These are phyloP conservation scores for Tethea ocularis DNA, from an alignment of 2,888 invertebrate species.

Conservation along the genomic window DNA sequence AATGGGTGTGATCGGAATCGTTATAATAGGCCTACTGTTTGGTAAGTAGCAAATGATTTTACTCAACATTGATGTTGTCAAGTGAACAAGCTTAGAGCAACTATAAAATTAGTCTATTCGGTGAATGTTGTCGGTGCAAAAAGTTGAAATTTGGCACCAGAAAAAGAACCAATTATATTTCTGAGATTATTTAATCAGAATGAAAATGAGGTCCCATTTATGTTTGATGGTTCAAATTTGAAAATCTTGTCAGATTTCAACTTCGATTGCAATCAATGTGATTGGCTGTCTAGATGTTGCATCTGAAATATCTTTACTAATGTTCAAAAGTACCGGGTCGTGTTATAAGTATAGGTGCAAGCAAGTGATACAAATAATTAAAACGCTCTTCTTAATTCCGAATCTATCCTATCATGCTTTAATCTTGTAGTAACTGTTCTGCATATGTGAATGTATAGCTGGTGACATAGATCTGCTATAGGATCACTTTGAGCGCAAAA, in stretches of 20 bases:
- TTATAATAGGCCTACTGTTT: slow-evolving; percentile 93
- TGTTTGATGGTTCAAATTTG: too few relatives aligned
- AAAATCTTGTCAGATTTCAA: background rate
- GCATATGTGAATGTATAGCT: background rate
- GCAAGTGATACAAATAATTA: slow-evolving; percentile 36
- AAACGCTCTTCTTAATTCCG: slow-evolving; percentile 33
- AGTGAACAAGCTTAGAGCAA: slow-evolving; percentile 24
- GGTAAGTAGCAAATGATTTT: slow-evolving; percentile 85
- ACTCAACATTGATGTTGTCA: slow-evolving; percentile 34
- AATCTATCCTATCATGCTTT: slow-evolving; percentile 33
- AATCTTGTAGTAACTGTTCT: slow-evolving; percentile 13
- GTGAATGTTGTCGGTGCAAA: slow-evolving; percentile 11
- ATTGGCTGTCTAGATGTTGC: slow-evolving; percentile 27
- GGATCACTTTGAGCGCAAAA: background rate
- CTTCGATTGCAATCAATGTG: slow-evolving; percentile 18
- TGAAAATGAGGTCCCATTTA: too few relatives aligned
- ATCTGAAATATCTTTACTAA: slow-evolving; percentile 16
- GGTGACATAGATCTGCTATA: background rate
- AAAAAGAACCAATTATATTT: background rate
- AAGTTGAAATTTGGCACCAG: slow-evolving; percentile 9
- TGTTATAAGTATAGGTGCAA: slow-evolving; percentile 20
- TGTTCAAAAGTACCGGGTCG: slow-evolving; percentile 18
- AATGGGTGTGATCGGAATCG: slow-evolving; percentile 92
- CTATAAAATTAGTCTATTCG: slow-evolving; percentile 9
- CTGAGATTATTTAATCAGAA: too few relatives aligned